These are phyloP conservation scores for Drosophila ficusphila DNA, from an alignment of 1,140 invertebrate genomes.

Conservation along the genomic window DNA sequence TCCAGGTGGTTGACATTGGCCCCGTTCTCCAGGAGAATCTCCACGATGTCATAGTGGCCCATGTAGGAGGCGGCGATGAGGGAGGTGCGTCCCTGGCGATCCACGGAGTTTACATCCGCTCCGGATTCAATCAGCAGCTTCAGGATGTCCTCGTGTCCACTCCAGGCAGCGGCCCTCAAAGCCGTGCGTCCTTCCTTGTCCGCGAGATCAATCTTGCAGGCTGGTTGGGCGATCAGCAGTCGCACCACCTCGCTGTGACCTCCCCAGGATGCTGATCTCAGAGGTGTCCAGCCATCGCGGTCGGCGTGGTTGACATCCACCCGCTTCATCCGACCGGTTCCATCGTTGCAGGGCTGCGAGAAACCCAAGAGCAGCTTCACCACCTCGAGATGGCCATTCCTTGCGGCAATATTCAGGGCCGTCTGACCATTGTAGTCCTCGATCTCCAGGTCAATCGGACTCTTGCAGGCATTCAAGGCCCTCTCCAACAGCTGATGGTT, in stretches of 20 bases:
- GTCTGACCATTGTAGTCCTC: slow-evolving; percentile 92
- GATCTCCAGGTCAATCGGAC: slow-evolving; percentile 86
- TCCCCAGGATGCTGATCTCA: slow-evolving; percentile 95
- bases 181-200: slow-evolving; percentile 90
- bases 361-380: slow-evolving; percentile 86
- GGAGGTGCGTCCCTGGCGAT: slow-evolving; percentile 94
- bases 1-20: slow-evolving; percentile 95
- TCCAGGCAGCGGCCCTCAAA: slow-evolving; percentile 93
- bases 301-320: slow-evolving; percentile 93
- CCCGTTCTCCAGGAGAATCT: slow-evolving; percentile 92
- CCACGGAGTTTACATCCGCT: slow-evolving; percentile 92
- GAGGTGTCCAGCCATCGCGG: slow-evolving; percentile 94
- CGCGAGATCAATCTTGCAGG: slow-evolving; percentile 91
- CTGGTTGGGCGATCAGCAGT: slow-evolving; percentile 89
- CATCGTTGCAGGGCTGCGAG: slow-evolving; percentile 83
- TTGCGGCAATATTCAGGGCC: slow-evolving; percentile 92
- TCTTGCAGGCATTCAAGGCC: slow-evolving; percentile 87
- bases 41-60: slow-evolving; percentile 97
- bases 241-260: slow-evolving; percentile 96
- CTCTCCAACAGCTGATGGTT: slow-evolving; percentile 88
- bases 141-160: slow-evolving; percentile 91
- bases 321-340: slow-evolving; percentile 85
- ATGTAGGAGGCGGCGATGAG: slow-evolving; percentile 95
- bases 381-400: slow-evolving; percentile 91
- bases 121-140: slow-evolving; percentile 88